Base-by-base conservation (phyloP, 2,888 invertebrate species). In the Callyntrura sp. region DNA sequence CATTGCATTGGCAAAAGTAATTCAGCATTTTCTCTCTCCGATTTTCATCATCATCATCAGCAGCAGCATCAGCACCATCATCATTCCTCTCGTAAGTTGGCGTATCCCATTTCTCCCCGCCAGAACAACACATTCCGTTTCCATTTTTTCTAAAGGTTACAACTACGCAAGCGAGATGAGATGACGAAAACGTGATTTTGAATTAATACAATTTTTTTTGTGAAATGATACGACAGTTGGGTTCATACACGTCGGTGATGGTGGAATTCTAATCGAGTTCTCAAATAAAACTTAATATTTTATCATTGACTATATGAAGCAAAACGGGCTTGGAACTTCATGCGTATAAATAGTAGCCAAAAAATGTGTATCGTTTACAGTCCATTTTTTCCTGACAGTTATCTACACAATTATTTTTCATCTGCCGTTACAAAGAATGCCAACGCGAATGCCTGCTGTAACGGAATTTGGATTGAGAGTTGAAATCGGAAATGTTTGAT, bases 211-310 rank as follows among this genome's bases (percentile, higher is more conserved):
- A 6, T 4, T 6, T 35, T 35, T 35, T 35, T 35, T 35, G 35
- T 35, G 35, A 35, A 35, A 35, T 35, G 35, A 35, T 35, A 35
- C 35, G 35, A 35, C 35, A 35, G 35, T 35, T 35, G 35, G 35
- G 6, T 55, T 55, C 55, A 6, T 35, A 6, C 35, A 35, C 35
- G 35, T 68, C 14, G 11, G 51, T 11, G 11, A 11, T 11, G 3
- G 51, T 9, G 73, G 73, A 73, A 73, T 73, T 73, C 43, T 73
- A 73, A 73, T 45, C 45, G 45, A 43, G 45, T 73, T 73, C n/a
- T 17, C n/a, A n/a, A 73, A 43, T 17, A 45, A 45, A 73, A 45
- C 20, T 20, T 45, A 73, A 73, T 73, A 14, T 11, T 28, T 68
- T 68, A 20, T 14, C 11, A 4, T 60, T 60, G 60, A 57, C n/a